phyloP scores from a whole-genome alignment of 2,797 vertebrate genomes.

The Cyprinodon diabolis region DNA sequence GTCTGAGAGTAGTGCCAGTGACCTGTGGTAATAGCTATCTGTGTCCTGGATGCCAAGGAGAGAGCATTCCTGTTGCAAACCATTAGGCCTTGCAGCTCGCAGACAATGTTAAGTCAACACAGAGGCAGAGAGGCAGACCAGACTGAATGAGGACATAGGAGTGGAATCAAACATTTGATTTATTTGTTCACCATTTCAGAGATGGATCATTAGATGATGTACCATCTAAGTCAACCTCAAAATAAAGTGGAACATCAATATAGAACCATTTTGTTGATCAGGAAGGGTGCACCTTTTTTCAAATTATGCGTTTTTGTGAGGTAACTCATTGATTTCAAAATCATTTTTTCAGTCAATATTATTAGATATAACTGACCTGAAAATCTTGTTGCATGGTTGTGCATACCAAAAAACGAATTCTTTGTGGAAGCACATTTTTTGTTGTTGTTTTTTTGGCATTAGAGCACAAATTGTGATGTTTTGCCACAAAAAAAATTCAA shows the following conservation, averaged over 20 bases:
- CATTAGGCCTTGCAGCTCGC: conserved; percentile 43
- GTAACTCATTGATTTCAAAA: background rate
- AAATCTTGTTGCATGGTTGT: background rate
- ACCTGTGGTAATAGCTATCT: conserved; percentile 51
- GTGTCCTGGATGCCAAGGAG: conserved; percentile 59
- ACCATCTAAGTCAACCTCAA: too few species aligned
- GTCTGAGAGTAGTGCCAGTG: conserved; percentile 47
- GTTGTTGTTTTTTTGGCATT: too few species aligned
- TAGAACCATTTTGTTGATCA: background rate
- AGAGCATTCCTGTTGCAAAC: conserved; percentile 50
- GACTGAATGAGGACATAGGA: background rate
- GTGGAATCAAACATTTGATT: background rate
- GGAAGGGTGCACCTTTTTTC: background rate
- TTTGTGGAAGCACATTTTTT: background rate
- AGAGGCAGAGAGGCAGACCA: background rate
- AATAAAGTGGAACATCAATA: background rate
- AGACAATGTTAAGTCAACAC: conserved; percentile 9
- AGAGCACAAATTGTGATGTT: background rate
- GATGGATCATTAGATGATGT: background rate
- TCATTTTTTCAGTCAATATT: background rate
- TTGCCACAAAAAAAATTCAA: background rate
- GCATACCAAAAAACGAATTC: background rate
- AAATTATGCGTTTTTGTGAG: background rate
- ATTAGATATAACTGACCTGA: background rate
- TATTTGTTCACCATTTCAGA: background rate